These are phyloP conservation scores for Oreochromis niloticus DNA, from an alignment of 2,113 vertebrate species.

Conservation along the genomic window DNA sequence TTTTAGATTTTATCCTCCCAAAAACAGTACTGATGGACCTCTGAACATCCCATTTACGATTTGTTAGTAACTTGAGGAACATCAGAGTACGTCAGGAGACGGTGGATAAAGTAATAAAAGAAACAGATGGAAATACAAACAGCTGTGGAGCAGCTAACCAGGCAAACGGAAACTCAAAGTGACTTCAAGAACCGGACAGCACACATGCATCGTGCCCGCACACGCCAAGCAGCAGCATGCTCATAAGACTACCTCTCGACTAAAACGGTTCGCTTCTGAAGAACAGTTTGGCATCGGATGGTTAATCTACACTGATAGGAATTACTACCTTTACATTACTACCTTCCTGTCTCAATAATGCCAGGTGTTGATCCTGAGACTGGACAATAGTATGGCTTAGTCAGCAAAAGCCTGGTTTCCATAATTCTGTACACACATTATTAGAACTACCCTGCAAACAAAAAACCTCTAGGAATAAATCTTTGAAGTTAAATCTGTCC, in stretches of 20 bases:
- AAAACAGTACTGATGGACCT: neutral
- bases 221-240: neutral
- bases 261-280: neutral
- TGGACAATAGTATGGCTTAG: neutral
- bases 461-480: neutral
- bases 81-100: neutral
- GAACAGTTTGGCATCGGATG: neutral
- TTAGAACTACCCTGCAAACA: neutral
- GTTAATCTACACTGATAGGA: neutral
- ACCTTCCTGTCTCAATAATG: neutral
- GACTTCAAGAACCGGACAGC: neutral
- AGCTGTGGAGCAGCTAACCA: neutral
- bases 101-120: neutral
- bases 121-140: neutral
- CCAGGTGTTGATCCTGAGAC: conserved; percentile 12
- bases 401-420: neutral
- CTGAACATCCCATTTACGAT: neutral
- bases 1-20: neutral
- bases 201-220: neutral
- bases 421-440: neutral
- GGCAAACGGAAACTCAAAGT: neutral
- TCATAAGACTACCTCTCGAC: neutral
- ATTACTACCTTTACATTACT: neutral
- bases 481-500: neutral
- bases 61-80: neutral